These are phyloP conservation scores for Conus betulinus DNA, from an alignment of 1,140 invertebrate species.

Conservation along the genomic window DNA sequence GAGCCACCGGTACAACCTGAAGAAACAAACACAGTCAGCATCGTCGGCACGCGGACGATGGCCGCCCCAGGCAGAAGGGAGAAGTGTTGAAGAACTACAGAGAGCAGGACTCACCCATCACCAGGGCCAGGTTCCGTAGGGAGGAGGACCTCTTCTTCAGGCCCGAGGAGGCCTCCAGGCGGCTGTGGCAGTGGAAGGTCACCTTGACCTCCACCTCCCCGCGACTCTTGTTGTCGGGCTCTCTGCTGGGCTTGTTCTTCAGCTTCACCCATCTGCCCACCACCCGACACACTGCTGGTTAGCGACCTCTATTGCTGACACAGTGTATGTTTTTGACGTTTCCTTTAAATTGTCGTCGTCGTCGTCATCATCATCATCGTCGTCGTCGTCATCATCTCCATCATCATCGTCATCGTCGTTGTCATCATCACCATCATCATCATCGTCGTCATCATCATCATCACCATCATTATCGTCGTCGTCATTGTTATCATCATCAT, in stretches of 20 bases:
- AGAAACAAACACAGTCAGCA: too few species aligned
- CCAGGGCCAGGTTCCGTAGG: conserved; percentile 49
- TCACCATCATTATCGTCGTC: not conserved
- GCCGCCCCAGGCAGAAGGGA: too few species aligned
- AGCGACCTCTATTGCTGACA: too few species aligned
- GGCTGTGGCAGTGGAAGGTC: conserved; percentile 87
- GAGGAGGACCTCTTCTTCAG: conserved; percentile 53
- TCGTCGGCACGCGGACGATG: too few species aligned
- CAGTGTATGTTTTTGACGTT: too few species aligned
- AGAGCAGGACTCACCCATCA: not conserved
- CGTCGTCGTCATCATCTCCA: not conserved
- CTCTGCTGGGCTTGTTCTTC: conserved; percentile 80
- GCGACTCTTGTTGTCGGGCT: conserved; percentile 87
- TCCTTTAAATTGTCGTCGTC: too few species aligned
- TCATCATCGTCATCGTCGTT: not conserved
- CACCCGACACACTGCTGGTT: not conserved
- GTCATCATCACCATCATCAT: not conserved
- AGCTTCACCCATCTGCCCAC: conserved; percentile 80
- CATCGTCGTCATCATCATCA: not conserved
- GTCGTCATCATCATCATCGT: too few species aligned
- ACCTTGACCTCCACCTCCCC: conserved; percentile 95
- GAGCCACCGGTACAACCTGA: too few species aligned
- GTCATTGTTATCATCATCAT: not conserved
- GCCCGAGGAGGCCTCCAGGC: conserved; percentile 41
- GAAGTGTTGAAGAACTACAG: too few species aligned